These are phyloP conservation scores for Cyclina sinensis DNA, from an alignment of 1,140 invertebrate genomes.

Conservation along the genomic window DNA sequence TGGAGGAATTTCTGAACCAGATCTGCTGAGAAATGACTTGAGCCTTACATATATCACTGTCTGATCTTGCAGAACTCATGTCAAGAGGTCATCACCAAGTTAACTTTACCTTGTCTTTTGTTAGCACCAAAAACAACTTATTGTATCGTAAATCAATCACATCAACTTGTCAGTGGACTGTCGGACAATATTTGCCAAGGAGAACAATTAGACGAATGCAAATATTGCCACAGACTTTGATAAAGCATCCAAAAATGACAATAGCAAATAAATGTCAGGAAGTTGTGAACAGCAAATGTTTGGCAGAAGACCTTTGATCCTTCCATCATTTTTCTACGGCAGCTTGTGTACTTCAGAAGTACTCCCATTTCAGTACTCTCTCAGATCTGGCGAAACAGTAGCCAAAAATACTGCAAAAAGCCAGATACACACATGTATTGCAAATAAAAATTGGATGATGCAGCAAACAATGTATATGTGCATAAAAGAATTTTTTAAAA, in stretches of 20 bases:
- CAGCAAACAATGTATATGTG: too few species aligned
- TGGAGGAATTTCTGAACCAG: too few species aligned
- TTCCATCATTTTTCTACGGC: not conserved
- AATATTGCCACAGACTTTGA: conserved; percentile 47
- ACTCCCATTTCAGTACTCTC: too few species aligned
- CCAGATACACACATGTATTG: too few species aligned
- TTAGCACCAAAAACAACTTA: conserved; percentile 53
- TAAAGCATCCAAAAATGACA: conserved; percentile 63
- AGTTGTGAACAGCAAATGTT: not conserved
- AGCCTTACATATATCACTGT: conserved; percentile 15
- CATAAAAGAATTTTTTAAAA: too few species aligned
- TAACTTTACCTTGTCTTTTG: conserved; percentile 50
- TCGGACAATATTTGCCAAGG: conserved; percentile 42
- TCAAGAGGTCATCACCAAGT: not conserved
- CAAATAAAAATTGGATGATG: too few species aligned
- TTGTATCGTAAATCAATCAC: conserved; percentile 65
- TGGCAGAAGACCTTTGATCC: not conserved
- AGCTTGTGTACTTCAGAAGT: too few species aligned
- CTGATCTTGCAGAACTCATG: conserved; percentile 17
- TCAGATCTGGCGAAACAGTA: too few species aligned
- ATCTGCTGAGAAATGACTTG: not conserved
- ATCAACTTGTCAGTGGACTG: conserved; percentile 41
- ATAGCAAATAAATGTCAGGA: conserved; percentile 51
- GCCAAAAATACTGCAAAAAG: too few species aligned
- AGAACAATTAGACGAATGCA: conserved; percentile 49